Percentiles rank a stretch among this genome's conserved stretches.
Evolutionary conservation across 2,797 vertebrate genomes (phyloP).

Genomic region (Gymnothorax reevesii): DNA sequence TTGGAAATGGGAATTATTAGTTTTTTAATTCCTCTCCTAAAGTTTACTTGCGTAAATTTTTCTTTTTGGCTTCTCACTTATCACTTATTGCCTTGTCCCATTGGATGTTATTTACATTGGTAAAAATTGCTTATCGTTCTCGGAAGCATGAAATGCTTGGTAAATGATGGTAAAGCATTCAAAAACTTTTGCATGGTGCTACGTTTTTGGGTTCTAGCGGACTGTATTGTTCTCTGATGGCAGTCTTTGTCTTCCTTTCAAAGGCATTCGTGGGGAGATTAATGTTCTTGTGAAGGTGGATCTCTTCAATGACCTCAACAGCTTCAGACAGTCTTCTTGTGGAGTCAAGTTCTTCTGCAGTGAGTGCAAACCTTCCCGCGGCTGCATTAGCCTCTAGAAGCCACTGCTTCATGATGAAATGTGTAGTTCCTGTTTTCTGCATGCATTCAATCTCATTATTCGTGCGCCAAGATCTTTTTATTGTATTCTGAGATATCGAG

Average conservation of each 20-base stretch:
- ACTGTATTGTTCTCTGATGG: neutral
- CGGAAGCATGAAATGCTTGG: too few relatives aligned
- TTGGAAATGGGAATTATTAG: too few relatives aligned
- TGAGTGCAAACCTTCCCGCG: conserved; percentile 67
- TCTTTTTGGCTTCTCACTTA: too few relatives aligned
- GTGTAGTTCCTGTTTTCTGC: conserved; percentile 14
- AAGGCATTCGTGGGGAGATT: conserved; percentile 97
- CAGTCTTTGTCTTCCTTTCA: neutral
- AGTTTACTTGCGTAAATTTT: too few relatives aligned
- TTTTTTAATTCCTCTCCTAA: too few relatives aligned
- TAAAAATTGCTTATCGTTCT: too few relatives aligned
- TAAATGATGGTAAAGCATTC: too few relatives aligned
- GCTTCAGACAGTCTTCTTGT: conserved; percentile 96
- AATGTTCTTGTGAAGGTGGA: conserved; percentile 97
- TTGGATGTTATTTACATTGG: too few relatives aligned
- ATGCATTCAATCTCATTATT: neutral
- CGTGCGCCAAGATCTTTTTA: neutral
- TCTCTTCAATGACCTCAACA: conserved; percentile 97
- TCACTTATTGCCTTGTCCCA: too few relatives aligned
- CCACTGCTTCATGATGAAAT: neutral
- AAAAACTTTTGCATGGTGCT: too few relatives aligned
- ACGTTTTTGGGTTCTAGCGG: too few relatives aligned
- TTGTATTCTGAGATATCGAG: neutral
- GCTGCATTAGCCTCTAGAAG: neutral
- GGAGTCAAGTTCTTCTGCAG: conserved; percentile 99